Conservation (phyloP, 2,888 invertebrate species). For the Laspeyria flexula region DNA sequence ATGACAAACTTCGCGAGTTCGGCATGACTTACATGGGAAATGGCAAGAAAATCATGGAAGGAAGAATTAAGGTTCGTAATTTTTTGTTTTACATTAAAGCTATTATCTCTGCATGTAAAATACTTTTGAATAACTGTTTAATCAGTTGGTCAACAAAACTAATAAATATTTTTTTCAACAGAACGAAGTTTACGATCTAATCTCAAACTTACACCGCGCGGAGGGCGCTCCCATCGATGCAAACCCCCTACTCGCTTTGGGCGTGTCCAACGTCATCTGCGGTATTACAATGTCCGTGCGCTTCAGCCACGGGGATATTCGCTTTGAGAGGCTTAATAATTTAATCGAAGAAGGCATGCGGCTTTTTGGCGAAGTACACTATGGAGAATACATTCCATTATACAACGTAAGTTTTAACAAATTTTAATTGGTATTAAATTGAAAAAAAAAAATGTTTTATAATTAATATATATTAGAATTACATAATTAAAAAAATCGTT, state of each 20-base stretch:
- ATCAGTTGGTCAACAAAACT: not conserved
- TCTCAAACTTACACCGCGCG: conserved; percentile 87
- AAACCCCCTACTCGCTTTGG: conserved; percentile 91
- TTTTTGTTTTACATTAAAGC: not conserved
- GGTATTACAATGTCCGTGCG: conserved; percentile 95
- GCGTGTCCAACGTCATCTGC: conserved; percentile 96
- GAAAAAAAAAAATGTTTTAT: not conserved
- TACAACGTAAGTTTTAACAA: conserved; percentile 82
- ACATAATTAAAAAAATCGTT: not conserved
- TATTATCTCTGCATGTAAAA: not conserved
- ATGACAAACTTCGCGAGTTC: conserved; percentile 93
- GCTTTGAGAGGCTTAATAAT: conserved; percentile 92
- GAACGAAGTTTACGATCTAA: conserved; percentile 92
- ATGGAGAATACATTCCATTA: conserved; percentile 93
- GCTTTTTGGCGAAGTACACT: conserved; percentile 93
- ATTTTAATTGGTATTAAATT: not conserved
- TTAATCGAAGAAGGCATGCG: conserved; percentile 97
- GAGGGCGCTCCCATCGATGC: conserved; percentile 90
- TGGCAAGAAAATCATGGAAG: conserved; percentile 93
- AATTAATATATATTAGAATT: not conserved
- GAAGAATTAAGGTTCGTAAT: conserved; percentile 91
- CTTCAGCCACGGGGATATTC: conserved; percentile 91
- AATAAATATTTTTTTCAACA: conserved; percentile 58
- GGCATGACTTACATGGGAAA: conserved; percentile 95
- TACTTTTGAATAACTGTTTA: not conserved